Conservation (phyloP, 2,888 invertebrate species). For the Brachyopa scutellaris region DNA sequence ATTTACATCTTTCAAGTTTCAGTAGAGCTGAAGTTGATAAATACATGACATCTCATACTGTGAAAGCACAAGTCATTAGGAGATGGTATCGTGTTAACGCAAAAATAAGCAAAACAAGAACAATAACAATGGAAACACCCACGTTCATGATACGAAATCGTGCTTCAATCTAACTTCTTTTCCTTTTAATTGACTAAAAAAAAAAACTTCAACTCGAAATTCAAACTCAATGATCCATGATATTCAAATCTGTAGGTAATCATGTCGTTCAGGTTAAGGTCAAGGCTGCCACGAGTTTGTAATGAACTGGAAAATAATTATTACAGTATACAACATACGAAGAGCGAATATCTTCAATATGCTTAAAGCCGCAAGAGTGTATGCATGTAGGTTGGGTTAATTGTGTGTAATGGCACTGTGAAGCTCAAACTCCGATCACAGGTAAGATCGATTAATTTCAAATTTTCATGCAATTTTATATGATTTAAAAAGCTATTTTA, state of each 20-base stretch:
- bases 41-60: background rate
- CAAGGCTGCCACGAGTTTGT: slow-evolving; percentile 39
- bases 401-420: slow-evolving; percentile 9
- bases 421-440: background rate
- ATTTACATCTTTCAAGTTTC: background rate
- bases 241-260: slow-evolving; percentile 32
- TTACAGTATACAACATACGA: background rate
- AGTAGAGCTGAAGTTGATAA: too few relatives aligned
- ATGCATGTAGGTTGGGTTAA: too few relatives aligned
- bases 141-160: background rate
- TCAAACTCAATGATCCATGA: slow-evolving; percentile 18
- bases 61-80: background rate
- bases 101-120: background rate
- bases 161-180: background rate
- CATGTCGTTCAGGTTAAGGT: slow-evolving; percentile 25
- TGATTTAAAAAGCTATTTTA: background rate
- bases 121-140: slow-evolving; percentile 4
- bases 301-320: slow-evolving; percentile 27
- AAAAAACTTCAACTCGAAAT: too few relatives aligned
- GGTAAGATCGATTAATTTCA: slow-evolving; percentile 16
- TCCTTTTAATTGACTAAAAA: too few relatives aligned
- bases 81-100: background rate
- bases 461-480: slow-evolving; percentile 7
- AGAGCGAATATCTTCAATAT: background rate
- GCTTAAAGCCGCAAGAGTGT: too few relatives aligned